phyloP scores from a whole-genome alignment of 2,888 invertebrate genomes.

The Ectemnius lituratus region DNA sequence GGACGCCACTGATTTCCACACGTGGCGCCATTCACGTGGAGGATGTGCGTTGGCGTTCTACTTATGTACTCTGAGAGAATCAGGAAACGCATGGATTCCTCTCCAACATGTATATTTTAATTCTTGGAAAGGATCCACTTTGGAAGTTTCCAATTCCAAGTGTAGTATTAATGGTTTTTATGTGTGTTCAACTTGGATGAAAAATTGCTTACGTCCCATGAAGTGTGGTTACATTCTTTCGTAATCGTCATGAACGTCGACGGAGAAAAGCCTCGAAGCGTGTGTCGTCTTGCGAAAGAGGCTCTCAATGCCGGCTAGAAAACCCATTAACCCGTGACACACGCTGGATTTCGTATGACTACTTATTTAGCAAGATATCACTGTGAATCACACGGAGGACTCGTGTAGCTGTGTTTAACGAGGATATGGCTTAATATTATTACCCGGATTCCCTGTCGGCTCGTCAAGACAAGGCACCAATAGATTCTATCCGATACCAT shows the following conservation, averaged over 20 bases:
- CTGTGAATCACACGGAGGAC: conserved; percentile 36
- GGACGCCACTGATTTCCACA: conserved; percentile 13
- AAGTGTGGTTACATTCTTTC: conserved; percentile 33
- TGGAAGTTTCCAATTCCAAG: not conserved
- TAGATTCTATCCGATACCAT: no score
- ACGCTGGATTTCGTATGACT: conserved; percentile 25
- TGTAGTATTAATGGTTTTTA: not conserved
- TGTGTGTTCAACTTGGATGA: not conserved
- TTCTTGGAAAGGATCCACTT: not conserved
- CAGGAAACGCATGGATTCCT: conserved; percentile 1
- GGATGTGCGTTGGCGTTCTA: conserved; percentile 14
- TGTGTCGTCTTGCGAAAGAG: conserved; percentile 46
- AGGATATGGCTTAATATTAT: conserved; percentile 41
- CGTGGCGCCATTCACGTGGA: not conserved
- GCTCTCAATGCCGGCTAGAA: conserved; percentile 25
- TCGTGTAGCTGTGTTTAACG: conserved; percentile 14
- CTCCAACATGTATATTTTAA: not conserved
- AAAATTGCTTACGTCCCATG: conserved; percentile 17
- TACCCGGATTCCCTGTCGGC: conserved; percentile 16
- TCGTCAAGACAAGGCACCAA: not conserved
- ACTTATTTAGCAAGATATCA: conserved; percentile 27
- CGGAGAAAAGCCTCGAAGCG: conserved; percentile 46
- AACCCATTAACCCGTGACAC: conserved; percentile 34
- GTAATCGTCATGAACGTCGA: conserved; percentile 49
- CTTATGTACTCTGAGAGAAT: conserved; percentile 8